Conservation (phyloP, 1,140 invertebrate species). For the Halyomorpha halys region DNA sequence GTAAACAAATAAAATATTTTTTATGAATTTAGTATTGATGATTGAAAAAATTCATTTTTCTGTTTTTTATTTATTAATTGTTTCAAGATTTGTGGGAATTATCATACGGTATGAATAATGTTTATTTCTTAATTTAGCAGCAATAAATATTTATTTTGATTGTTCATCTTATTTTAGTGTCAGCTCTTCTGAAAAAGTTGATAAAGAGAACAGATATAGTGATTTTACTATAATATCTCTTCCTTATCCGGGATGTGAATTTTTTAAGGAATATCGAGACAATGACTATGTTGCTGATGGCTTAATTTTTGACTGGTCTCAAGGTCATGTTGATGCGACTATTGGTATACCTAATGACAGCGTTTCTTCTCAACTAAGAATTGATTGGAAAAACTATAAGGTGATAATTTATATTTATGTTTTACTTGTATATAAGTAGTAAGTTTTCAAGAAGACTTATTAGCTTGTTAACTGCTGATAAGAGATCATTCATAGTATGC, state of each 20-base stretch:
- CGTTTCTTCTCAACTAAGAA: constrained; percentile 46
- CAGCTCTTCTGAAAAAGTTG: constrained; percentile 80
- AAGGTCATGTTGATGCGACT: constrained; percentile 59
- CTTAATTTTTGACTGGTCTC: constrained; percentile 67
- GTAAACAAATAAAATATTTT: too few relatives aligned
- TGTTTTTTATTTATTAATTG: too few relatives aligned
- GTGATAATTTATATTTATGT: constrained; percentile 36
- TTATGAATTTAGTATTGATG: too few relatives aligned
- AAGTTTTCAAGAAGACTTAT: too few relatives aligned
- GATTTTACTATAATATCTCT: constrained; percentile 65
- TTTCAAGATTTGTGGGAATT: too few relatives aligned
- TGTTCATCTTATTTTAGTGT: constrained; percentile 44
- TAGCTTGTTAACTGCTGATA: too few relatives aligned
- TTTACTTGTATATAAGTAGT: background rate
- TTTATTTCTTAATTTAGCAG: too few relatives aligned
- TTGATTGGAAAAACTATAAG: constrained; percentile 65
- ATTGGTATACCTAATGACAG: constrained; percentile 56
- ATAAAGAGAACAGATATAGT: constrained; percentile 65
- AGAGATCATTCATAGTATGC: too few relatives aligned
- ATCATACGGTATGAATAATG: too few relatives aligned
- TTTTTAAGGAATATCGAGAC: constrained; percentile 63
- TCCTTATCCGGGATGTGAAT: constrained; percentile 78
- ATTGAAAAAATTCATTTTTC: too few relatives aligned
- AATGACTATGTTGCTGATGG: constrained; percentile 56
- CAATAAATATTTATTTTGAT: constrained; percentile 12